These are phyloP conservation scores for Ictalurus punctatus DNA, from an alignment of 2,113 vertebrate genomes.

Conservation along the genomic window DNA sequence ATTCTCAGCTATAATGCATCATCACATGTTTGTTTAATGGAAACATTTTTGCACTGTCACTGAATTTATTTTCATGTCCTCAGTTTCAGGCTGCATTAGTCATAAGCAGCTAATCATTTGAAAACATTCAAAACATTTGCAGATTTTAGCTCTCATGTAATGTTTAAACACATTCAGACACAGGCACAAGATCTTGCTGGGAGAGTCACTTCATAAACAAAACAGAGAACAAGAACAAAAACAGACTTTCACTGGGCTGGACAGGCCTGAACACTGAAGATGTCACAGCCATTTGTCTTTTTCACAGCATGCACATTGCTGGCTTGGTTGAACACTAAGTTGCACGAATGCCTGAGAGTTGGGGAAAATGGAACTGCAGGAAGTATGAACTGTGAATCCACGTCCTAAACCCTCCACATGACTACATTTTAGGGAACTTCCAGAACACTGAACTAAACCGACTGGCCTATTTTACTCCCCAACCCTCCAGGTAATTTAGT, in stretches of 20 bases:
- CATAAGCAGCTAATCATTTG: background rate
- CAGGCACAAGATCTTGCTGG: background rate
- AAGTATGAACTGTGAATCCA: slow-evolving; percentile 38
- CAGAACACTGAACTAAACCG: slow-evolving; percentile 38
- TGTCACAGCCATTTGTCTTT: slow-evolving; percentile 14
- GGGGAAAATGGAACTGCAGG: slow-evolving; percentile 29
- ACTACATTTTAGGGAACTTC: slow-evolving; percentile 43
- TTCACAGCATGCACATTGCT: slow-evolving; percentile 12
- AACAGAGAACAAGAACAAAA: background rate
- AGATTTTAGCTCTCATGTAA: background rate
- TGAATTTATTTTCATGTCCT: background rate
- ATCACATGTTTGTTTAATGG: background rate
- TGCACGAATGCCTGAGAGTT: slow-evolving; percentile 28
- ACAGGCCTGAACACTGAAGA: slow-evolving; percentile 22
- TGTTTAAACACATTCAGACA: slow-evolving; percentile 20
- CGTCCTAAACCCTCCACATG: slow-evolving; percentile 24
- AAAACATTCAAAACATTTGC: background rate
- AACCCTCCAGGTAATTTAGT: slow-evolving; percentile 34
- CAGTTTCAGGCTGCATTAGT: background rate
- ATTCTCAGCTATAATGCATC: slow-evolving; percentile 9
- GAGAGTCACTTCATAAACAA: background rate
- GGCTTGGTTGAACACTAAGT: slow-evolving; percentile 32
- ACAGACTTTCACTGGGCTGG: background rate
- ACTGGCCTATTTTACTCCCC: slow-evolving; percentile 16
- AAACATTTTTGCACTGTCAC: background rate